A percentile compares a stretch with the other conserved stretches of the same genome.
These are phyloP conservation scores for Drosophila longiperda DNA, from an alignment of 2,888 invertebrate genomes.

Conservation along the genomic window DNA sequence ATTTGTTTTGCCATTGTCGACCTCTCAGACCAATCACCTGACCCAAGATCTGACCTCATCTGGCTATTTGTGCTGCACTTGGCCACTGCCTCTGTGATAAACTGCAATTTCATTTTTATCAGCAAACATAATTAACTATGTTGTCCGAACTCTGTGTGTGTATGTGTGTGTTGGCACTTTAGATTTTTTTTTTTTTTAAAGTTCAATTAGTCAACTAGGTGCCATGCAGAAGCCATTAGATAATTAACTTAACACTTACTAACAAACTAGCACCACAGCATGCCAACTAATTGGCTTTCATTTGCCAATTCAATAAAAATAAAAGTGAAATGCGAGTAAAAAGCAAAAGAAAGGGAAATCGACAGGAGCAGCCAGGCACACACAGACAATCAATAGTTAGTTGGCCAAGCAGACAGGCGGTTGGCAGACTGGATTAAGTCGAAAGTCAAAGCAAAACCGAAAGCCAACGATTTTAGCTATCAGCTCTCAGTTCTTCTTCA, in stretches of 20 bases:
- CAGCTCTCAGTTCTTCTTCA: background rate
- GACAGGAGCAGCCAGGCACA: slow-evolving; percentile 5
- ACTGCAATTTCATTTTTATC: slow-evolving; percentile 66
- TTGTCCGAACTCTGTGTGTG: slow-evolving; percentile 9
- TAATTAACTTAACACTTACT: slow-evolving; percentile 77
- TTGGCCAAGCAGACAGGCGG: background rate
- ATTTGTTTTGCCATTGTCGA: slow-evolving; percentile 71
- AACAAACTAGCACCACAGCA: slow-evolving; percentile 14
- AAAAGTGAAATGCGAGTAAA: slow-evolving; percentile 21
- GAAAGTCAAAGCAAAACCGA: slow-evolving; percentile 42
- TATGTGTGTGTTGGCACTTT: slow-evolving; percentile 28
- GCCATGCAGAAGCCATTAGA: slow-evolving; percentile 67
- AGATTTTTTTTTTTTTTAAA: slow-evolving; percentile 59
- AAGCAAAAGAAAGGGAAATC: slow-evolving; percentile 5
- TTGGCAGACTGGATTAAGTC: slow-evolving; percentile 31
- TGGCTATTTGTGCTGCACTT: slow-evolving; percentile 74
- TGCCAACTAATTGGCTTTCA: slow-evolving; percentile 72
- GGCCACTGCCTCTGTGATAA: slow-evolving; percentile 63
- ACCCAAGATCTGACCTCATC: slow-evolving; percentile 55
- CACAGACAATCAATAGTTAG: background rate
- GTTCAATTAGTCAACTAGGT: slow-evolving; percentile 53
- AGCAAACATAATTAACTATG: slow-evolving; percentile 76
- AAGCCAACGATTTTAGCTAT: slow-evolving; percentile 23
- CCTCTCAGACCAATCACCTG: slow-evolving; percentile 27
- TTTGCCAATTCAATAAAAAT: slow-evolving; percentile 65